Evolutionary conservation across 30 jellyfish, hydroid and myxozoan genomes (phyloP).

Genomic region (Cassiopea andromeda): DNA sequence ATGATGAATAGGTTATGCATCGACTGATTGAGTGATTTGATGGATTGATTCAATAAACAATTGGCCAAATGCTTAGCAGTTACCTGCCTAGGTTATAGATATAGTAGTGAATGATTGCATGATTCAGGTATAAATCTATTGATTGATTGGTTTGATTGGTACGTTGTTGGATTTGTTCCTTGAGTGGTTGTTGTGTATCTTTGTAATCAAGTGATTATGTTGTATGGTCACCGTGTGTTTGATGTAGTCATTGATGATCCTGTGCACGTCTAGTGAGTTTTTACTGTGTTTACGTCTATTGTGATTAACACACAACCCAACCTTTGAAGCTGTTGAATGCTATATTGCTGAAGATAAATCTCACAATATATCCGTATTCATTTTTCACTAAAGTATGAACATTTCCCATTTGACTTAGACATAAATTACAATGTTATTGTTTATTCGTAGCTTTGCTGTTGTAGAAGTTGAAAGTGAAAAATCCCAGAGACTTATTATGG

Average conservation of each 20-base stretch:
- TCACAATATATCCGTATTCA: no score
- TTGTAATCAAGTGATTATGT: no score
- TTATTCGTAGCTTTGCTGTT: conserved; percentile 73
- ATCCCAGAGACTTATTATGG: conserved; percentile 93
- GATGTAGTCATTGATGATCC: no score
- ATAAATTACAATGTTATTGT: neutral
- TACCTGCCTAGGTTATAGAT: no score
- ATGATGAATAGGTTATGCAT: neutral
- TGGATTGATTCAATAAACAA: neutral
- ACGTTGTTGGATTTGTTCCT: neutral
- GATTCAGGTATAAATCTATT: neutral
- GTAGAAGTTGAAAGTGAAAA: conserved; percentile 95
- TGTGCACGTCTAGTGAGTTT: no score
- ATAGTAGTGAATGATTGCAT: neutral
- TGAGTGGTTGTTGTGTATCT: neutral
- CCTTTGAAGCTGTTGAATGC: no score
- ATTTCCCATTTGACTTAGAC: neutral
- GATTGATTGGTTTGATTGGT: neutral
- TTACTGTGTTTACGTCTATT: no score
- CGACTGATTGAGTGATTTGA: neutral
- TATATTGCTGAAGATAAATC: no score
- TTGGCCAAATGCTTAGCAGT: no score
- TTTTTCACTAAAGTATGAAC: no score
- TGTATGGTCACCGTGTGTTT: no score
- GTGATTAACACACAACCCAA: no score